A percentile compares a stretch with the other conserved stretches of the same genome.
Evolutionary conservation across 2,797 vertebrate genomes (phyloP).

Genomic region (Silurus lanzhouensis): DNA sequence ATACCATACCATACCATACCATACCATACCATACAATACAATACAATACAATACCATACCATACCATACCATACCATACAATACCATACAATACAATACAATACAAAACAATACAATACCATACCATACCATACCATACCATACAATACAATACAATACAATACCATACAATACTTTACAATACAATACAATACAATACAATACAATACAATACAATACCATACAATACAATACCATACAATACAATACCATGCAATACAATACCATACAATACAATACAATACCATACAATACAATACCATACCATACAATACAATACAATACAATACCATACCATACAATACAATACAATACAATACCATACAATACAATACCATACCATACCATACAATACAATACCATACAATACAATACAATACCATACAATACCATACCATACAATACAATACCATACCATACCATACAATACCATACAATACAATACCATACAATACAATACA

Average conservation of each 20-base stretch:
- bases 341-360: neutral
- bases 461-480: neutral
- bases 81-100: neutral
- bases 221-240: neutral
- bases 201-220: neutral
- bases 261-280: neutral
- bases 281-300: neutral
- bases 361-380: neutral
- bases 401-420: neutral
- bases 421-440: neutral
- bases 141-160: neutral
- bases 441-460: neutral
- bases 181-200: neutral
- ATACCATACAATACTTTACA: neutral
- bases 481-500: neutral
- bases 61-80: neutral
- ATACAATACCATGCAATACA: neutral
- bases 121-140: neutral
- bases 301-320: neutral
- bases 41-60: neutral
- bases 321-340: too few relatives aligned
- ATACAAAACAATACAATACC: neutral
- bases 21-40: neutral
- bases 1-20: neutral
- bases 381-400: neutral